phyloP scores from a whole-genome alignment of 2,888 invertebrate species.

The Drosophila sordidapex region DNA sequence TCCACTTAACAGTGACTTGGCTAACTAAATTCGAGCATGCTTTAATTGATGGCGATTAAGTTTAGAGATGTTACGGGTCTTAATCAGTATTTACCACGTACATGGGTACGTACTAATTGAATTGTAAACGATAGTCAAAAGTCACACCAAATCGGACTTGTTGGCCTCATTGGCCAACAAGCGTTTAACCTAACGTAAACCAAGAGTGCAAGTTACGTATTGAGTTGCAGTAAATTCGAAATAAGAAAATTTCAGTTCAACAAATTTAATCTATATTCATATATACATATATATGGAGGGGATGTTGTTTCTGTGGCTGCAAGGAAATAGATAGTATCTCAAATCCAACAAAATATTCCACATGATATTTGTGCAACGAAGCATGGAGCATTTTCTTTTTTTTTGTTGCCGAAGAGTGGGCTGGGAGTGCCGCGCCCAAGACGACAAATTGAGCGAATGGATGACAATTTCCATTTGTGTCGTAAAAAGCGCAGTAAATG shows the following conservation, averaged over 20 bases:
- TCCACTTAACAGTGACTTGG: background rate
- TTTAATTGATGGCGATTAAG: background rate
- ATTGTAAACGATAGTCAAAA: background rate
- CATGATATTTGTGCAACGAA: conserved; percentile 69
- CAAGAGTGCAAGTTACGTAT: background rate
- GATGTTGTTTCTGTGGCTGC: conserved; percentile 40
- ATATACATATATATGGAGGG: conserved; percentile 1
- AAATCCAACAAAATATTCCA: conserved; percentile 54
- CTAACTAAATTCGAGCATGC: background rate
- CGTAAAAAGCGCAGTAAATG: conserved; percentile 75
- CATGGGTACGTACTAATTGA: background rate
- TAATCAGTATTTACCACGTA: background rate
- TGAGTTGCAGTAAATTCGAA: background rate
- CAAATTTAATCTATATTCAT: background rate
- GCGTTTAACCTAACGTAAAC: background rate
- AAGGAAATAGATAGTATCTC: conserved; percentile 47
- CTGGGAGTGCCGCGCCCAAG: conserved; percentile 50
- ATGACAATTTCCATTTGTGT: conserved; percentile 83
- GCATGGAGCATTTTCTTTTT: conserved; percentile 39
- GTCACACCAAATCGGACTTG: background rate
- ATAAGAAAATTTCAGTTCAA: background rate
- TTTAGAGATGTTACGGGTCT: background rate
- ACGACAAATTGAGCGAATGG: conserved; percentile 83
- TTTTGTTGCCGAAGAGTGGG: conserved; percentile 11
- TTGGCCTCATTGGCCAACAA: background rate